phyloP scores from a whole-genome alignment of 2,888 invertebrate genomes.

The Laothoe populi region DNA sequence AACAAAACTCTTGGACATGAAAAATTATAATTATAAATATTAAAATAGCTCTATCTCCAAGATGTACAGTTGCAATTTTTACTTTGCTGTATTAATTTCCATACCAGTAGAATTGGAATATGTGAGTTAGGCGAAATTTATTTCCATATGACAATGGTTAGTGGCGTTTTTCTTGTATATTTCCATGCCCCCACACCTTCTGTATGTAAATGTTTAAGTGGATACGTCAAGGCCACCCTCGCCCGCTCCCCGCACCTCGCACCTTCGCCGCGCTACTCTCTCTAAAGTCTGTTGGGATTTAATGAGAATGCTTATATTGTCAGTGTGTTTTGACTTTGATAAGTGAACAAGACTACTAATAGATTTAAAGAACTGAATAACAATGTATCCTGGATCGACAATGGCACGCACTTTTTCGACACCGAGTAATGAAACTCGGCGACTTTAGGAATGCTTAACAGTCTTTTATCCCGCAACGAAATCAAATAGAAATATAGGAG shows the following conservation, averaged over 20 bases:
- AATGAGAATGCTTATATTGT: background rate
- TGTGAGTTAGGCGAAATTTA: too few relatives aligned
- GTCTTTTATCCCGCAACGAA: too few relatives aligned
- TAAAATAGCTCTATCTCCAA: too few relatives aligned
- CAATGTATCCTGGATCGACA: background rate
- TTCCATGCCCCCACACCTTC: background rate
- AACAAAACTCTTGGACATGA: too few relatives aligned
- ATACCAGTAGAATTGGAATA: too few relatives aligned
- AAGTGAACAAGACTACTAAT: background rate
- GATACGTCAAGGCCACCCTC: conserved; percentile 1
- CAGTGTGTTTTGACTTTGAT: background rate
- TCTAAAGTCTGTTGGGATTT: background rate
- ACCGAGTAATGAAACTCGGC: too few relatives aligned
- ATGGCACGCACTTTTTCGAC: background rate
- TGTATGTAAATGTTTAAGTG: conserved; percentile 15
- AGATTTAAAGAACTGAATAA: background rate
- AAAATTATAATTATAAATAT: too few relatives aligned
- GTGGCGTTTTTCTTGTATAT: background rate
- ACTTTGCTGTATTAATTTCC: too few relatives aligned
- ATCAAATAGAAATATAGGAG: too few relatives aligned
- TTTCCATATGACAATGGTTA: too few relatives aligned
- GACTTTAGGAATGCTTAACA: too few relatives aligned
- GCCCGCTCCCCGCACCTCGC: background rate
- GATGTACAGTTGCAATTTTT: too few relatives aligned
- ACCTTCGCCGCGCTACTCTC: background rate